Percentiles rank a stretch among this genome's conserved stretches.
Evolutionary conservation across 2,797 vertebrate genomes (phyloP).

Genomic region (Oreortyx pictus): DNA sequence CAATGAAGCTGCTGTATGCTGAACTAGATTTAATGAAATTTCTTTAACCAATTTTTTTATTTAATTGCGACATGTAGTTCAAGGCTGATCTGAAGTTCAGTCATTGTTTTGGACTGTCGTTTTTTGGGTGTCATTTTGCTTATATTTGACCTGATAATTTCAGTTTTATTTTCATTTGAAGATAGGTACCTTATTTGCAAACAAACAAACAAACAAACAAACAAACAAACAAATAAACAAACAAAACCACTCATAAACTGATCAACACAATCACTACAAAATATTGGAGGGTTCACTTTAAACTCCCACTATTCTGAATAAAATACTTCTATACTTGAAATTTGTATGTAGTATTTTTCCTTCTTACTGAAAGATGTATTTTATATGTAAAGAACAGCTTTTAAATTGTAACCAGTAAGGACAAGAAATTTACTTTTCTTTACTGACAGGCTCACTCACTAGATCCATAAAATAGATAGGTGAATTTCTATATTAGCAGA

Average conservation of each 20-base stretch:
- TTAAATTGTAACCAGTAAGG: background rate
- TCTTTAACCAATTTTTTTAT: background rate
- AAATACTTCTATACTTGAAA: background rate
- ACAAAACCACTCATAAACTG: background rate
- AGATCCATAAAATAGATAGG: background rate
- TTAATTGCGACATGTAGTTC: background rate
- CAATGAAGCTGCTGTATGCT: background rate
- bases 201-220: background rate
- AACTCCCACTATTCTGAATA: background rate
- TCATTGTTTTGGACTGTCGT: background rate
- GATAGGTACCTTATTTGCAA: background rate
- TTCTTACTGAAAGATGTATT: background rate
- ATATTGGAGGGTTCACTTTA: background rate
- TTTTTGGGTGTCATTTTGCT: background rate
- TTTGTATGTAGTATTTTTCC: background rate
- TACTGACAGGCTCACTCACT: background rate
- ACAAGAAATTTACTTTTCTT: background rate
- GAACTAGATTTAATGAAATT: background rate
- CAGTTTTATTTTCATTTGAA: background rate
- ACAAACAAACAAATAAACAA: background rate
- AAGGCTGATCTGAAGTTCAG: accelerated
- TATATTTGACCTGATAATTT: background rate
- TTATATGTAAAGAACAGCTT: background rate
- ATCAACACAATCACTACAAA: background rate
- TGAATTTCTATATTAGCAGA: background rate